Evolutionary conservation across 2,797 vertebrate genomes (phyloP).

Genomic region (Trachops cirrhosus): DNA sequence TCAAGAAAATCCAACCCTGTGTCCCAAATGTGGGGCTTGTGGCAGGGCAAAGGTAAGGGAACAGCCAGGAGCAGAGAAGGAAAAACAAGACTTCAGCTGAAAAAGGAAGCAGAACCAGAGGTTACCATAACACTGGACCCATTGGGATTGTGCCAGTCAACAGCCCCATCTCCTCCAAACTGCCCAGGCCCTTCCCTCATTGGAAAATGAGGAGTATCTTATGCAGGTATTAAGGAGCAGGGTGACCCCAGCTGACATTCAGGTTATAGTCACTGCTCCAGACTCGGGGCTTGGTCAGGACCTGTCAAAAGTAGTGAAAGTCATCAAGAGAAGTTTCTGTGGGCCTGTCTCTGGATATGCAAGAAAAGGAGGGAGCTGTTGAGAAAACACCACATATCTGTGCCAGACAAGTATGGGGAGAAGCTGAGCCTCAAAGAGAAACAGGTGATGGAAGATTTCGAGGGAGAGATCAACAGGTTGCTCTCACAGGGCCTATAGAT

Average conservation of each 20-base stretch:
- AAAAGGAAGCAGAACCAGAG: background rate
- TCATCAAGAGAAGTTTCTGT: background rate
- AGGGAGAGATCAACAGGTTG: background rate
- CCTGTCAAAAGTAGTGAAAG: background rate
- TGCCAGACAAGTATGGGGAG: background rate
- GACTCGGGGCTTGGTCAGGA: background rate
- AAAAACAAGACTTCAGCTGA: background rate
- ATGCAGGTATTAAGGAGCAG: background rate
- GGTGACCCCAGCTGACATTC: background rate
- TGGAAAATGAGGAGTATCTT: background rate
- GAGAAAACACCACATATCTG: background rate
- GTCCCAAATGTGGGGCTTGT: background rate
- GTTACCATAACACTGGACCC: background rate
- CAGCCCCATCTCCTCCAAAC: background rate
- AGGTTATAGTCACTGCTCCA: background rate
- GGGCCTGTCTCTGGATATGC: background rate
- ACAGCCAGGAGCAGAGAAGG: background rate
- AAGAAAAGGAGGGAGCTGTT: background rate
- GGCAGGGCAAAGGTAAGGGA: background rate
- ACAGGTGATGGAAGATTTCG: background rate
- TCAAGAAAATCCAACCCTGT: background rate
- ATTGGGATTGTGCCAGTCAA: background rate
- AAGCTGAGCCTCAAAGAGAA: background rate
- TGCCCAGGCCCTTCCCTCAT: background rate
- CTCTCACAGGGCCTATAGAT: background rate